Evolutionary conservation across 1,140 invertebrate species (phyloP), one percentile per base, ranked within the genome.

Genomic region (Whitmania pigra): DNA sequence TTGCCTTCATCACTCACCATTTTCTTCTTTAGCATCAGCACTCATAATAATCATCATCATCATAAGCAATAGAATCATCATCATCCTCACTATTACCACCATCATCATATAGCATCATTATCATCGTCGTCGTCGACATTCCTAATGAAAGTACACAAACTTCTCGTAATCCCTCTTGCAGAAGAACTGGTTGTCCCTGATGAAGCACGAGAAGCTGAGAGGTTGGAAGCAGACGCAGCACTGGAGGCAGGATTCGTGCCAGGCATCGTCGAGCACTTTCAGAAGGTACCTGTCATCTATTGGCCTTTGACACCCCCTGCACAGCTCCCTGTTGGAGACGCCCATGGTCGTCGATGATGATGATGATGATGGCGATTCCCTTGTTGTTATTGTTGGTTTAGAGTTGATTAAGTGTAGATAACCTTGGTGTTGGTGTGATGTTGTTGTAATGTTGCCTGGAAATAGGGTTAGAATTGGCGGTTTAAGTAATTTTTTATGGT

Each of bases 151-250:
- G 20, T 22, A 18, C 49, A 49, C 69, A 9, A 85, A 92, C 90
- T 89, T 89, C 83, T 95, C 91, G 81, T 97, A 96, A 81, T 97
- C 93, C 55, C 87, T 84, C 79, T 93, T 93, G 83, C 94, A 97
- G 85, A 94, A 96, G 22, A 96, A 85, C 82, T 95, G 94, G 76
- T 89, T 87, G 80, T 95, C 92, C 72, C 91, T 85, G 53, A 89
- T 89, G 84, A 91, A 96, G 83, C 93, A 97, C 40, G 91, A 91
- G 78, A 92, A 88, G 31, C 88, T 87, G 6, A 97, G 86, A 11
- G 89, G 88, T 55, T 88, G 85, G n/a, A 89, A 88, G 82, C 94
- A 97, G 22, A 92, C 89, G 77, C 88, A 88, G 83, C 94, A 97
- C 72, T 88, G 87, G 53, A 96, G 86, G 82, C 94, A 97, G n/a